Percentiles rank a stretch among this genome's conserved stretches.
Conservation (phyloP, 2,797 vertebrate genomes). For the Chloroceryle inda region DNA sequence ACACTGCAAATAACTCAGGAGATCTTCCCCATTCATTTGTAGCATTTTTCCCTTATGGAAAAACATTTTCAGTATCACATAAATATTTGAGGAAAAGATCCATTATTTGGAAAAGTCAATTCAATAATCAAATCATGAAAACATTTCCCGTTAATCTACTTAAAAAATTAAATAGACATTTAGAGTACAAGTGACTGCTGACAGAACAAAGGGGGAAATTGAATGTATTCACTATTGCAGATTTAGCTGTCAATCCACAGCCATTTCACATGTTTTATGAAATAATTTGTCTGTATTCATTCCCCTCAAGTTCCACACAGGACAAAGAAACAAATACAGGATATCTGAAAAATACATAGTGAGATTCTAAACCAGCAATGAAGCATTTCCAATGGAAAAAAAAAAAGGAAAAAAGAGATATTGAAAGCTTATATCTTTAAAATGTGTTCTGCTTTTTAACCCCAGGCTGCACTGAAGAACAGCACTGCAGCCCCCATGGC, state of each 20-base stretch:
- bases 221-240: slow-evolving; percentile 54
- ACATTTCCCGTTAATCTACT: slow-evolving; percentile 45
- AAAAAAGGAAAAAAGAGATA: background rate
- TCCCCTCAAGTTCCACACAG: slow-evolving; percentile 47
- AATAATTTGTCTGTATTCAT: slow-evolving; percentile 55
- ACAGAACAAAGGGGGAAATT: slow-evolving; percentile 68
- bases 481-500: background rate
- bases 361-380: slow-evolving; percentile 15
- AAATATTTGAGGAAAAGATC: slow-evolving; percentile 52
- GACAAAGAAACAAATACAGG: slow-evolving; percentile 62
- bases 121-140: slow-evolving; percentile 49
- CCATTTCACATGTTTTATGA: slow-evolving; percentile 48
- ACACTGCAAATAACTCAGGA: slow-evolving; percentile 47
- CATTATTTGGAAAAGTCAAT: slow-evolving; percentile 54
- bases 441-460: background rate
- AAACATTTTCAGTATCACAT: slow-evolving; percentile 22
- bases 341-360: slow-evolving; percentile 35
- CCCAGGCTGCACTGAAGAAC: background rate
- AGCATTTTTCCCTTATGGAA: slow-evolving; percentile 24
- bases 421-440: background rate
- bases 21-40: slow-evolving; percentile 8
- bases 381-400: background rate
- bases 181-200: slow-evolving; percentile 55
- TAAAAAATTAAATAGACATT: slow-evolving; percentile 65
- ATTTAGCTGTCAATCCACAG: slow-evolving; percentile 67